Percentiles rank a stretch among this genome's conserved stretches.
Evolutionary conservation across 2,888 invertebrate species (phyloP).

Genomic region (Torymus tubicola): DNA sequence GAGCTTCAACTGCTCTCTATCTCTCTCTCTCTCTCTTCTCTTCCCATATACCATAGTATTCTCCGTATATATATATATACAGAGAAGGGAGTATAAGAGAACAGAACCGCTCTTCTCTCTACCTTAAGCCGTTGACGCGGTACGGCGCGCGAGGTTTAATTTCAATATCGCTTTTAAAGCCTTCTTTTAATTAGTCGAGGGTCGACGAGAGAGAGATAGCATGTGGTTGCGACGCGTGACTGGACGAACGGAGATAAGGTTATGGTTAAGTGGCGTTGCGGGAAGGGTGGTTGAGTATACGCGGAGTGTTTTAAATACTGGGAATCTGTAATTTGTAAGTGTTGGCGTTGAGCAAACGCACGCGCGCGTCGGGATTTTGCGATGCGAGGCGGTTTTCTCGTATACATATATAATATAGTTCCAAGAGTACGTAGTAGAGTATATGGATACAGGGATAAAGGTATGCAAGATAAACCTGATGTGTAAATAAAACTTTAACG

Average conservation of each 20-base stretch:
- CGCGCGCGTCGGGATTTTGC: background rate
- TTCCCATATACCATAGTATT: too few relatives aligned
- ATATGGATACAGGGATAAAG: too few relatives aligned
- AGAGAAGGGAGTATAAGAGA: too few relatives aligned
- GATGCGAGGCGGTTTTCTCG: background rate
- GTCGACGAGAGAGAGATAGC: too few relatives aligned
- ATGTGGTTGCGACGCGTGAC: background rate
- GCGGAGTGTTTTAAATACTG: constrained; percentile 7
- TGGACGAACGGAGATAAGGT: background rate
- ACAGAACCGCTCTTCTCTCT: too few relatives aligned
- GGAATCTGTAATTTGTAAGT: constrained; percentile 39
- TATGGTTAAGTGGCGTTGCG: too few relatives aligned
- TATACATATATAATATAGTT: too few relatives aligned
- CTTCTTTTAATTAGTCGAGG: constrained; percentile 45
- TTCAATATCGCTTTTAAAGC: constrained; percentile 48
- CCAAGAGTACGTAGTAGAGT: too few relatives aligned
- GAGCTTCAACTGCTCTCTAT: background rate
- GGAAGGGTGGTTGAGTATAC: background rate
- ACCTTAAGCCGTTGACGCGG: constrained; percentile 1
- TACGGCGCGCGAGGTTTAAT: constrained; percentile 36
- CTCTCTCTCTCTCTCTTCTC: background rate
- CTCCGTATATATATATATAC: too few relatives aligned
- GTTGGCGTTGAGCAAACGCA: constrained; percentile 20
- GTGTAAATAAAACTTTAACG: too few relatives aligned
- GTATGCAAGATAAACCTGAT: too few relatives aligned